Evolutionary conservation across 2,888 invertebrate genomes (phyloP), one percentile per base, ranked within the genome.

Genomic region (Lypha dubia): DNA sequence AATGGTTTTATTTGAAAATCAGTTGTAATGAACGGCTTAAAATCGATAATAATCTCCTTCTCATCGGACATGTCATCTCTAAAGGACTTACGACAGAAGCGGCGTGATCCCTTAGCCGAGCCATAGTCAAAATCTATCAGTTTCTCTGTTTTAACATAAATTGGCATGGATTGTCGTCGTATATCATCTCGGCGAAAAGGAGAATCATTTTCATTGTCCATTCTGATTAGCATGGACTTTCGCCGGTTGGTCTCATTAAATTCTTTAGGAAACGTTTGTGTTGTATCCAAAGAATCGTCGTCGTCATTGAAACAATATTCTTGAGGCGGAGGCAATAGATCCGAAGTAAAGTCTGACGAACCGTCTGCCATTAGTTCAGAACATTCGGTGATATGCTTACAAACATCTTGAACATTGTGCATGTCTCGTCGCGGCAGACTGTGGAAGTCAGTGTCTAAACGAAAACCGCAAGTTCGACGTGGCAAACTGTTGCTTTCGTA

Each of bases 1-100:
- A 95, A 81, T 96, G 92, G 91, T 88, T 93, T 90, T 92, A 92
- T 88, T 93, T 93, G 88, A 93, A 87, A 86, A 93, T 93, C 41
- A 94, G 94, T 83, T 20, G 95, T 94, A 15, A 94, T 93, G 85
- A 95, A 94, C 7, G 97, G 97, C 92, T 97, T 97, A 90, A 97
- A 97, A 90, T 97, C 96, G 87, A 97, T 97, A 85, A 97, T 95
- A 77, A 97, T 97, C 92, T 97, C 97, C 88, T 94, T 94, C 90
- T 95, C 95, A 88, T 95, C 95, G 0, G 88, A 86, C 20, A 83
- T 80, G 32, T 87, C 86, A 28, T 82, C 83, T 1, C 84, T 53
- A 8, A 71, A 79, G 6, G 71, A 67, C 41, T 86, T 81, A 0
- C 62, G 87, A 4, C 87, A 88, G 1, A 88, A 83, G 0, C 90